phyloP scores from a whole-genome alignment of 2,113 vertebrate species.

The Siniperca knerii region DNA sequence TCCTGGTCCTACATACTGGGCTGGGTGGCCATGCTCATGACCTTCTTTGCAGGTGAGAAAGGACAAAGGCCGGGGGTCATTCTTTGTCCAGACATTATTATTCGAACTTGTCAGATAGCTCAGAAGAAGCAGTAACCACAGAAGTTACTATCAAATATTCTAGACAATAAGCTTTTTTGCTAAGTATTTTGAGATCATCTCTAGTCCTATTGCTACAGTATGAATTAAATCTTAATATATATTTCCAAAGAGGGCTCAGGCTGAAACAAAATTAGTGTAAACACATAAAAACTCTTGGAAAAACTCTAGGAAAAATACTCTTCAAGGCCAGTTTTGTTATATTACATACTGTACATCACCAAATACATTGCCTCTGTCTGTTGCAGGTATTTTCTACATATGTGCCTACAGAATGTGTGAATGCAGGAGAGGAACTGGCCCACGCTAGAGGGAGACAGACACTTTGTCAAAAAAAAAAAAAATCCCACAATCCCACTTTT shows the following conservation, averaged over 20 bases:
- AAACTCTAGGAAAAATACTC: background rate
- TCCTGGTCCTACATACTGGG: conserved; percentile 93
- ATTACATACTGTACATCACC: background rate
- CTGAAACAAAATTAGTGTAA: background rate
- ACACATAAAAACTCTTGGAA: background rate
- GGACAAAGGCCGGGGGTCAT: background rate
- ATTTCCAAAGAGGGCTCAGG: background rate
- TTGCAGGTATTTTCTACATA: conserved; percentile 91
- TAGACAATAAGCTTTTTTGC: background rate
- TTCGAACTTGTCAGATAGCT: background rate
- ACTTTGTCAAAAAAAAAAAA: conserved; percentile 1
- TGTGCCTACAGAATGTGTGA: conserved; percentile 90
- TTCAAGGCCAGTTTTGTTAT: background rate
- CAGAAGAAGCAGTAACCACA: background rate
- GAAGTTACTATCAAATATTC: background rate
- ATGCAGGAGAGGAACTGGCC: conserved; percentile 83
- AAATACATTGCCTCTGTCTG: background rate
- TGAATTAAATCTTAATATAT: background rate
- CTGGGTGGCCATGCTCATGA: conserved; percentile 92
- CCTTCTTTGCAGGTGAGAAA: conserved; percentile 89
- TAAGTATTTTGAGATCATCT: background rate
- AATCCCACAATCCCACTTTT: conserved; percentile 35
- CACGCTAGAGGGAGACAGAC: conserved; percentile 75
- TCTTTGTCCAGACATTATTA: background rate
- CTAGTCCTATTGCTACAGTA: background rate